Conservation (phyloP, 2,113 vertebrate genomes). For the Capreolus pygargus region DNA sequence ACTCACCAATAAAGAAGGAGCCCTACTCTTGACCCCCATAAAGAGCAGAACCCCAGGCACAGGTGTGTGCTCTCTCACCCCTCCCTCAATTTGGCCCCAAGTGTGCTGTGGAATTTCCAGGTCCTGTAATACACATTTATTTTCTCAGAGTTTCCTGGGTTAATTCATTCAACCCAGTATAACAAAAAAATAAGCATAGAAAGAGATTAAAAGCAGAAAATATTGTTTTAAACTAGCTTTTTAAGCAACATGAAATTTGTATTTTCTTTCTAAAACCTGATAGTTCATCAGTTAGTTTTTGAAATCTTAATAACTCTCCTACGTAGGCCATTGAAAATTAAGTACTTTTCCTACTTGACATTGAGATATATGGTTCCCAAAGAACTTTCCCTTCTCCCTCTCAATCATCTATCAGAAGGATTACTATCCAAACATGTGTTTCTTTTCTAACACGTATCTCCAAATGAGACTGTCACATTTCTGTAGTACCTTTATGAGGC, state of each 20-base stretch:
- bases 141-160: neutral
- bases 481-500: neutral
- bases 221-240: neutral
- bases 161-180: neutral
- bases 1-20: neutral
- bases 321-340: neutral
- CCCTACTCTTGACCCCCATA: neutral
- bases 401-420: neutral
- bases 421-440: neutral
- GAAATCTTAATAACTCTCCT: neutral
- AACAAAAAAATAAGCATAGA: neutral
- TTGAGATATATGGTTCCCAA: neutral
- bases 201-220: neutral
- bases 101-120: neutral
- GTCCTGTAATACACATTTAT: neutral
- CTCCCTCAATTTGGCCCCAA: neutral
- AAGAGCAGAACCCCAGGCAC: neutral
- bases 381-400: neutral
- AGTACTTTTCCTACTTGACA: neutral
- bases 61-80: neutral
- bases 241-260: neutral
- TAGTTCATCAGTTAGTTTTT: neutral
- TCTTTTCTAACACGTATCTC: neutral
- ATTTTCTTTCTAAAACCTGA: neutral
- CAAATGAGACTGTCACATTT: constrained; percentile 2